Conservation (phyloP, 1,140 invertebrate species). For the Sarcophaga peregrina region DNA sequence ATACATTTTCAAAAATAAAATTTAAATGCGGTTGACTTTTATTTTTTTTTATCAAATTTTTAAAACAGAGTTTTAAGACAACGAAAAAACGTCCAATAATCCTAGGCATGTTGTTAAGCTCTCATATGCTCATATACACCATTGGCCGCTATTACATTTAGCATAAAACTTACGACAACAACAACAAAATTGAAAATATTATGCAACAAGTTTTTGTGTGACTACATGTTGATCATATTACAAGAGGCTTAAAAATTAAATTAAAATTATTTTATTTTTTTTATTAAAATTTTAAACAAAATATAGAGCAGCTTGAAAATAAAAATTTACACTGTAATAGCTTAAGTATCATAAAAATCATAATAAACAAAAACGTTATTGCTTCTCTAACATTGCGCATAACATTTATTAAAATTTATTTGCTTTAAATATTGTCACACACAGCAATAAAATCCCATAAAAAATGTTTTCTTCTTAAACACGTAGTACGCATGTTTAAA, state of each 20-base stretch:
- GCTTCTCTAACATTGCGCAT: background rate
- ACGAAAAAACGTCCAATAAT: too few relatives aligned
- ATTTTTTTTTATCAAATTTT: background rate
- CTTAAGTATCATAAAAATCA: conserved; percentile 13
- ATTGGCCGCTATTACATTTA: conserved; percentile 14
- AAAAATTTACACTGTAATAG: background rate
- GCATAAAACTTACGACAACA: background rate
- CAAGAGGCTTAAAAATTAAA: background rate
- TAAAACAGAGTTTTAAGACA: too few relatives aligned
- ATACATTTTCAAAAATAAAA: too few relatives aligned
- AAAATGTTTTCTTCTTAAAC: background rate
- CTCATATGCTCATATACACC: background rate
- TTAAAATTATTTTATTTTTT: background rate
- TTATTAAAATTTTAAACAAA: background rate
- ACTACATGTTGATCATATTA: conserved; percentile 7
- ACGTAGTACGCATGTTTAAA: background rate
- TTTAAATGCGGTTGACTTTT: background rate
- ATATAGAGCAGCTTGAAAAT: background rate
- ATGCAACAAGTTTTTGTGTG: background rate
- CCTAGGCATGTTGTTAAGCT: too few relatives aligned
- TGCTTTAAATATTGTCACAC: background rate
- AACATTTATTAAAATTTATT: background rate
- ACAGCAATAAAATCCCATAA: background rate
- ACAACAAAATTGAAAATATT: background rate
- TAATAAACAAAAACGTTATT: background rate